Base-by-base conservation (phyloP, 2,888 invertebrate species). In the Limnephilus auricula region DNA sequence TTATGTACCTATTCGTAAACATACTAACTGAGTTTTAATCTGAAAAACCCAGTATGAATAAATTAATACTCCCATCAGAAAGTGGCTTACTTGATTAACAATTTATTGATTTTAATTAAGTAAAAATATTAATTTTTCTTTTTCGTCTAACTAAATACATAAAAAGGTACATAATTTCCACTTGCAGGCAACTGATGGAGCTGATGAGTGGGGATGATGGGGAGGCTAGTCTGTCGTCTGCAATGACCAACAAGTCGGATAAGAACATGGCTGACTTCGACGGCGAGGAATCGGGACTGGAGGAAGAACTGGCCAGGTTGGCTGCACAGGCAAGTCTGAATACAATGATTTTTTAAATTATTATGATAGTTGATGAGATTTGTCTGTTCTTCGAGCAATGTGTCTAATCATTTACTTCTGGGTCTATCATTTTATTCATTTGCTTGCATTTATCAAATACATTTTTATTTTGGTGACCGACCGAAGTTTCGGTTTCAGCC, bases 181-280 rank as follows among this genome's bases (percentile, higher is more conserved):
- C 89, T 94, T 94, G 90, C 93, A 97, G 97, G 93, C 96, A 97
- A 92, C 95, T 97, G 93, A 96, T 97, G 95, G 97, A 97, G 93
- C 96, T 97, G 91, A 95, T 96, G 93, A 93, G 93, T 84, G 97
- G 97, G 0, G 97, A 97, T 90, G 97, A 97, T 93, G 97, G 97
- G 91, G 97, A 97, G 94, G 98, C 98, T n/a, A 98, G 98, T 94
- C 98, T 98, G 93, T 99, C 99, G n/a, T 99, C 99, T 0, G 97
- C 98, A 65, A 97, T 98, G 96, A 99, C 98, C 93, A 98, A 98
- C 93, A 99, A 99, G 95, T 99, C 99, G 2, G 99, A 99, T 94
- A 98, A 99, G 93, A 99, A 99, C 94, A 97, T 99, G 97, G 98
- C 98, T 0, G 99, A 99, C 95, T 98, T 99, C 94, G 99, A 99